These are phyloP conservation scores for Lepidothrix coronata DNA, from an alignment of 2,113 vertebrate species.

Conservation along the genomic window DNA sequence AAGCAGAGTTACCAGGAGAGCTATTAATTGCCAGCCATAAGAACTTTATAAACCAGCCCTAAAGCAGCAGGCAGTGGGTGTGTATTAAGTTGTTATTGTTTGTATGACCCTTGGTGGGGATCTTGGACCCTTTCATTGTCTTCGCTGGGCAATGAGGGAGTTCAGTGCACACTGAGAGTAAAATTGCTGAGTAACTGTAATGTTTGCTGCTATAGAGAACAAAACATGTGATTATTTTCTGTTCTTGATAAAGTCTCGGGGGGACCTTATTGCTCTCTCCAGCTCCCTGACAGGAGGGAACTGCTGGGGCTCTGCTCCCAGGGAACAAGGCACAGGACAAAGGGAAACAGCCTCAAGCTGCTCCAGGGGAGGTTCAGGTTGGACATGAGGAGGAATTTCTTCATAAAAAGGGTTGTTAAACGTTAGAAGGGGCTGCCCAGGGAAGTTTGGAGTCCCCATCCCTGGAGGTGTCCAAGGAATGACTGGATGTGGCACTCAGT, in stretches of 20 bases:
- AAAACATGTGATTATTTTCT: not conserved
- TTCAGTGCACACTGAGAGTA: not conserved
- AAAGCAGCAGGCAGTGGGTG: not conserved
- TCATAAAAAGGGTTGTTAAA: too few relatives aligned
- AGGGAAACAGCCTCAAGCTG: too few relatives aligned
- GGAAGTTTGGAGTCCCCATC: too few relatives aligned
- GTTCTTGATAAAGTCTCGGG: not conserved
- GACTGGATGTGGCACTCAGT: too few relatives aligned
- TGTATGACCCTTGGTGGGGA: not conserved
- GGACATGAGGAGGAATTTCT: too few relatives aligned
- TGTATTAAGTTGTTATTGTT: not conserved
- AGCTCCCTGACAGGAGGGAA: too few relatives aligned
- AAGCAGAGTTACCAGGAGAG: conserved; percentile 5
- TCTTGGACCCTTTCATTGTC: not conserved
- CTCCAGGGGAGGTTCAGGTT: too few relatives aligned
- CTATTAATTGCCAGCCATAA: not conserved
- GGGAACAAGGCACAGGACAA: too few relatives aligned
- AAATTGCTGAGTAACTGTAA: conserved; percentile 39
- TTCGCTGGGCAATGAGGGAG: not conserved
- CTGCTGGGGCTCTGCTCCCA: too few relatives aligned
- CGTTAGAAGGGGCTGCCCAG: too few relatives aligned
- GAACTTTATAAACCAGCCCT: not conserved
- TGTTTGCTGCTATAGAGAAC: not conserved
- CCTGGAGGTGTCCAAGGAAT: too few relatives aligned
- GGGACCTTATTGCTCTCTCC: too few relatives aligned